Evolutionary conservation across 2,797 vertebrate genomes (phyloP).

Genomic region (Chiloscyllium punctatum): DNA sequence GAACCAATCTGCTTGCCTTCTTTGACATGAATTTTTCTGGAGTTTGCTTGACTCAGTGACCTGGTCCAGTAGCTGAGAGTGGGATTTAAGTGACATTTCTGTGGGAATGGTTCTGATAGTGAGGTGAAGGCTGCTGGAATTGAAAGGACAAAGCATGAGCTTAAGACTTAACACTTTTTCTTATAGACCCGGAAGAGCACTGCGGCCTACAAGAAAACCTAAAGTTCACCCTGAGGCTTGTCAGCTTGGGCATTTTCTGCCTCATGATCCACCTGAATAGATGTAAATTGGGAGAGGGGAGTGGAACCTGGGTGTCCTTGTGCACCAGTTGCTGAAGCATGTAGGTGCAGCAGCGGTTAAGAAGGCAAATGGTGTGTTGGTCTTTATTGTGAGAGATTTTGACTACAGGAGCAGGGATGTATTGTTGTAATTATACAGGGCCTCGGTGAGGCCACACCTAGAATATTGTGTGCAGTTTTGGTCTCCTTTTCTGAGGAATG

Average conservation of each 20-base stretch:
- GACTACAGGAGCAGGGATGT: no score
- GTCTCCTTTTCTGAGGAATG: no score
- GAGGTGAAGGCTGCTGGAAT: not conserved
- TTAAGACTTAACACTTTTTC: not conserved
- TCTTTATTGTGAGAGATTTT: no score
- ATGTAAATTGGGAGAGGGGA: no score
- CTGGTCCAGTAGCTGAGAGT: not conserved
- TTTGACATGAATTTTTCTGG: not conserved
- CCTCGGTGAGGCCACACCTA: no score
- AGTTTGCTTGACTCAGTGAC: not conserved
- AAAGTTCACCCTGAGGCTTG: not conserved
- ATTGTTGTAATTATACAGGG: no score
- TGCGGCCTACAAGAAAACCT: not conserved
- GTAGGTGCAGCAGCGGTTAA: no score
- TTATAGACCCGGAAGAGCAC: not conserved
- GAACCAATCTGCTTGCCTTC: not conserved
- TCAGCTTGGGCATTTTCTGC: no score
- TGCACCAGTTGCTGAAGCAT: no score
- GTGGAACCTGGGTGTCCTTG: no score
- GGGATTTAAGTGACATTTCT: not conserved
- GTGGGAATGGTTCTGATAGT: not conserved
- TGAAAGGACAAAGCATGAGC: not conserved
- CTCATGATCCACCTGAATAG: not conserved
- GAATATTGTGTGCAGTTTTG: no score
- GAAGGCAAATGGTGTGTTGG: no score